A percentile compares a stretch with the other conserved stretches of the same genome.
Evolutionary conservation across 64 coral and sea anemone genomes (phyloP).

Genomic region (Hydrozoanthus tunicans): DNA sequence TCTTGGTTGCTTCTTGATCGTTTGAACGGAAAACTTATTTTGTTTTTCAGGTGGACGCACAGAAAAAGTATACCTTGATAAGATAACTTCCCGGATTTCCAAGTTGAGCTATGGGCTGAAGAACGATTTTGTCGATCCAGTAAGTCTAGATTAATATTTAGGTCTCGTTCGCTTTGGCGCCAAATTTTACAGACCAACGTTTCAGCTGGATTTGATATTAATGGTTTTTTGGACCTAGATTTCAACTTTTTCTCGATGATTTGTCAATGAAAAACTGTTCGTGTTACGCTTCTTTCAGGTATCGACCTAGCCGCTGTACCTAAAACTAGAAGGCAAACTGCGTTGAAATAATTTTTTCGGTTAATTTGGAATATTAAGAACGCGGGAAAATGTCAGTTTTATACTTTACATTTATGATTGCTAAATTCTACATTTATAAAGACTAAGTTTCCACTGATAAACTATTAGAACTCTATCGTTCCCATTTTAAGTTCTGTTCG

Average conservation of each 20-base stretch:
- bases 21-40: neutral
- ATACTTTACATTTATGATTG: too few species aligned
- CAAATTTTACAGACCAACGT: neutral
- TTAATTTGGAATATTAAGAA: neutral
- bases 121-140: constrained; percentile 83
- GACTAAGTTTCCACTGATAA: too few species aligned
- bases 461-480: too few species aligned
- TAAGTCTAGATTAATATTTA: constrained; percentile 61
- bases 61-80: constrained; percentile 78
- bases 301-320: too few species aligned
- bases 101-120: constrained; percentile 88
- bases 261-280: neutral
- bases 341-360: too few species aligned
- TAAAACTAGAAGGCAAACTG: too few species aligned
- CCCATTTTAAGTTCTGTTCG: too few species aligned
- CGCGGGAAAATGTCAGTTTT: neutral
- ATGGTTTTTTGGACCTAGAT: neutral
- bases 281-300: neutral
- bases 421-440: too few species aligned
- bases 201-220: constrained; percentile 19
- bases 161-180: neutral
- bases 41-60: constrained; percentile 68
- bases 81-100: constrained; percentile 88
- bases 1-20: constrained; percentile 4
- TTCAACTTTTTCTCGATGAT: neutral